phyloP scores from a whole-genome alignment of 92 coral and sea anemone genomes.

The Plumapathes pennacea region DNA sequence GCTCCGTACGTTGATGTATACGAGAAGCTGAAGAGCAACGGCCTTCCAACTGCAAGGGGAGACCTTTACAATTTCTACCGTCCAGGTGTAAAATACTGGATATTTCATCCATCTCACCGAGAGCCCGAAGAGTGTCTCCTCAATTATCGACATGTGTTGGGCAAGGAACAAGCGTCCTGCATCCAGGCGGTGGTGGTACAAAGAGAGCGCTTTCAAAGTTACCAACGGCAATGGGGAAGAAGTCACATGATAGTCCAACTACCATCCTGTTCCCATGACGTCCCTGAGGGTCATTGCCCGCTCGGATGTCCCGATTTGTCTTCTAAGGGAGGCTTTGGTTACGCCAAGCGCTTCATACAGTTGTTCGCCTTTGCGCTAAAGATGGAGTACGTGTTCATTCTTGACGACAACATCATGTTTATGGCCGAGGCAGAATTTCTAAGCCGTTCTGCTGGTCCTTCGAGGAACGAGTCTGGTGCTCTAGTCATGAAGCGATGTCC shows the following conservation, averaged over 20 bases:
- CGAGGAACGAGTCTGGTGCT: conserved; percentile 30
- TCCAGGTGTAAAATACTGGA: no score
- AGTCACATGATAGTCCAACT: conserved; percentile 32
- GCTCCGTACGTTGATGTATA: no score
- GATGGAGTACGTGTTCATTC: conserved; percentile 38
- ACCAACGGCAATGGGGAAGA: conserved; percentile 46
- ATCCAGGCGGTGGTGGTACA: conserved; percentile 48
- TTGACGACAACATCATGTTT: conserved; percentile 42
- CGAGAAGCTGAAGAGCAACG: no score
- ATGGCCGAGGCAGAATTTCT: conserved; percentile 35
- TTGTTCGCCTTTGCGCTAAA: conserved; percentile 20
- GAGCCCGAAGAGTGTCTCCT: conserved; percentile 42
- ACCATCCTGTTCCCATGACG: conserved; percentile 28
- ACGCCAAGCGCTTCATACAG: conserved; percentile 41
- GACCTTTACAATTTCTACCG: no score
- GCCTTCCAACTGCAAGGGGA: no score
- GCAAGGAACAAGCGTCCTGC: not conserved
- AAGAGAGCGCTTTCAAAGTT: conserved; percentile 15
- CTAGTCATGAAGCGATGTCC: conserved; percentile 30
- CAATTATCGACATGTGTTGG: conserved; percentile 38
- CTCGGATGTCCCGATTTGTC: conserved; percentile 2
- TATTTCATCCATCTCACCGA: conserved; percentile 53
- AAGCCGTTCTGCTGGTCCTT: not conserved
- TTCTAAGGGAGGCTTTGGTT: conserved; percentile 42
- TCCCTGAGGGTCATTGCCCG: conserved; percentile 16